These are phyloP conservation scores for Catocala sponsa DNA, from an alignment of 2,888 invertebrate species.

Conservation along the genomic window DNA sequence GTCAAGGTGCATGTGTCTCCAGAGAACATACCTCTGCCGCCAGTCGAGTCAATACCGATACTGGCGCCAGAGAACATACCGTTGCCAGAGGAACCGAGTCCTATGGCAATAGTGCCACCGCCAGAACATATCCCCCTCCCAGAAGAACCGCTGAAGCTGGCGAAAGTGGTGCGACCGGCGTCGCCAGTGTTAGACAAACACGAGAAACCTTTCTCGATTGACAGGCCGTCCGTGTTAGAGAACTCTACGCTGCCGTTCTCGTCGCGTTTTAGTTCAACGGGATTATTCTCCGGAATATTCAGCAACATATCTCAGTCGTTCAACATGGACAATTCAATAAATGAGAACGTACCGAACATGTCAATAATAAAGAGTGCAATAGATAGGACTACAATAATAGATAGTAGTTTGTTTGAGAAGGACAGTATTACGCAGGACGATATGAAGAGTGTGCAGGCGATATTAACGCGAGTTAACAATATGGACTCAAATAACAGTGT, in stretches of 20 bases:
- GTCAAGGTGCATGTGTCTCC: slow-evolving; percentile 70
- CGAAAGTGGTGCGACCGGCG: slow-evolving; percentile 44
- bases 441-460: slow-evolving; percentile 82
- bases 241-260: slow-evolving; percentile 70
- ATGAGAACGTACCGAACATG: slow-evolving; percentile 81
- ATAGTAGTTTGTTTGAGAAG: slow-evolving; percentile 79
- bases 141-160: slow-evolving; percentile 71
- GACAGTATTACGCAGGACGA: slow-evolving; percentile 78
- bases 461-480: slow-evolving; percentile 83
- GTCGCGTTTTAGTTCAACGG: slow-evolving; percentile 76
- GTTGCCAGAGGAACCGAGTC: slow-evolving; percentile 74
- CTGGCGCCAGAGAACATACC: slow-evolving; percentile 79
- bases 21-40: slow-evolving; percentile 78
- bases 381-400: slow-evolving; percentile 84
- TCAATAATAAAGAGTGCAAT: slow-evolving; percentile 85
- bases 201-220: slow-evolving; percentile 55
- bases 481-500: slow-evolving; percentile 87
- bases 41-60: slow-evolving; percentile 81
- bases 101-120: slow-evolving; percentile 66
- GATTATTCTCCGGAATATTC: slow-evolving; percentile 82
- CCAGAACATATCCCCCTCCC: slow-evolving; percentile 80
- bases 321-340: slow-evolving; percentile 68
- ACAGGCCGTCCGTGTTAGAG: slow-evolving; percentile 70
- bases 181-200: slow-evolving; percentile 55
- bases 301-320: slow-evolving; percentile 76